A percentile compares a stretch with the other conserved stretches of the same genome.
These are phyloP conservation scores for Psittacula cyanocephala DNA, from an alignment of 2,113 vertebrate genomes.

Conservation along the genomic window DNA sequence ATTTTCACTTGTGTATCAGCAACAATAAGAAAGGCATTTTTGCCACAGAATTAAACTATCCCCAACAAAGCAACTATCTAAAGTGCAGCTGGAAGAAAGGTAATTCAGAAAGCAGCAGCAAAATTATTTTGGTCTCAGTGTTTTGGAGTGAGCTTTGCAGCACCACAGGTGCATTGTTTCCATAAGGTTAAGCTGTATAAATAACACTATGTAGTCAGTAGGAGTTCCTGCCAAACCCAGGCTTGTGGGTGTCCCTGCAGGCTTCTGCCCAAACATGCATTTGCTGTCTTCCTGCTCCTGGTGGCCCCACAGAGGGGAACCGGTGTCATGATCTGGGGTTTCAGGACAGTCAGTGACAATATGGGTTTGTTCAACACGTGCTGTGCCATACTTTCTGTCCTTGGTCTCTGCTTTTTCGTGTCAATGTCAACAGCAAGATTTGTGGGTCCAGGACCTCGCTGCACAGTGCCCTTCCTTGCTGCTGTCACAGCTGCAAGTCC, in stretches of 20 bases:
- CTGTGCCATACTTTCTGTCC: fast-evolving
- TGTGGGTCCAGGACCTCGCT: not conserved
- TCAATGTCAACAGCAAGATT: fast-evolving
- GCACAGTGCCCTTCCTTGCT: fast-evolving
- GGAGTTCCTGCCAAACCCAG: not conserved
- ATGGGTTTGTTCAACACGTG: fast-evolving
- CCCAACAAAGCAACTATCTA: not conserved
- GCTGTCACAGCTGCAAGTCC: not conserved
- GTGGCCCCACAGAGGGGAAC: not conserved
- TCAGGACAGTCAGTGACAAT: not conserved
- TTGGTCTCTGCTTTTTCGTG: not conserved
- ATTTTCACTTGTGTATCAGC: not conserved
- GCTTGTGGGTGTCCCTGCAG: not conserved
- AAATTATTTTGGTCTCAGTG: not conserved
- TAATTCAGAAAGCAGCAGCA: not conserved
- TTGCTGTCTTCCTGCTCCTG: not conserved
- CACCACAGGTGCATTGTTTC: not conserved
- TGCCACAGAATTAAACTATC: not conserved
- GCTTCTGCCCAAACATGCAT: not conserved
- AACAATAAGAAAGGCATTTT: not conserved
- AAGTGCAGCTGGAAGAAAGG: not conserved
- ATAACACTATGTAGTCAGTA: not conserved
- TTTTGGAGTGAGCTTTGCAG: not conserved
- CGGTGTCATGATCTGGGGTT: not conserved
- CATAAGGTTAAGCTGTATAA: not conserved